Evolutionary conservation across 2,888 invertebrate genomes (phyloP), one percentile per base, ranked within the genome.

Genomic region (Pristionchus japonicus): DNA sequence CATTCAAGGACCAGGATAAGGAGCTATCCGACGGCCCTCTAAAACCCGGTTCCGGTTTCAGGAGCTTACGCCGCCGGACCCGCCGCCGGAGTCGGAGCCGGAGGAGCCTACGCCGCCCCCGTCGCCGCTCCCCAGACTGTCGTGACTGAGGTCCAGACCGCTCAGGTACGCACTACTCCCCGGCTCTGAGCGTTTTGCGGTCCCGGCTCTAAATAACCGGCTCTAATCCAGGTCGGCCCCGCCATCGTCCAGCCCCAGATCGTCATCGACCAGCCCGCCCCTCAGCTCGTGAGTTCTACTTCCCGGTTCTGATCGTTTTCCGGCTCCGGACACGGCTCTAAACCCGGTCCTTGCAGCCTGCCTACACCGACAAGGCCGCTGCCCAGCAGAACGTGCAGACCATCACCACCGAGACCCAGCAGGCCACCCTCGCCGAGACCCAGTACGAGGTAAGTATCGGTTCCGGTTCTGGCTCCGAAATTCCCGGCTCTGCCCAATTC

Each of bases 351-450:
- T 77, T 77, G 40, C 84, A 86, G 57, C 70, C 70, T 17, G 84
- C 88, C 37, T 86, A 86, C 47, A 11, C 40, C 43, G 70, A 80
- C 40, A 87, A 89, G 77, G 67, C 70, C 52, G 67, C 61, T 17
- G 52, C 87, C 43, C 82, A 87, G 85, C 80, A 82, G 87, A 88
- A 49, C 87, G 88, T 89, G 37, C 84, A 84, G 84, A 84, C 84
- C 84, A 49, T 82, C 82, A 27, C 80, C 80, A 80, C 82, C 82
- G 82, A 82, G 43, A 34, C 31, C 37, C 52, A 83, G 61, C 40
- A 57, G 61, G 40, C 57, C 61, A 37, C 64, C 40, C 3, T 40
- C 4, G 84, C 27, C 31, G 83, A 27, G 27, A 31, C 84, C 64
- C 84, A 84, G 84, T 84, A 84, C 84, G 84, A 84, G 84, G 84